Evolutionary conservation across 1,140 invertebrate species (phyloP).

Genomic region (Drosophila cardini): DNA sequence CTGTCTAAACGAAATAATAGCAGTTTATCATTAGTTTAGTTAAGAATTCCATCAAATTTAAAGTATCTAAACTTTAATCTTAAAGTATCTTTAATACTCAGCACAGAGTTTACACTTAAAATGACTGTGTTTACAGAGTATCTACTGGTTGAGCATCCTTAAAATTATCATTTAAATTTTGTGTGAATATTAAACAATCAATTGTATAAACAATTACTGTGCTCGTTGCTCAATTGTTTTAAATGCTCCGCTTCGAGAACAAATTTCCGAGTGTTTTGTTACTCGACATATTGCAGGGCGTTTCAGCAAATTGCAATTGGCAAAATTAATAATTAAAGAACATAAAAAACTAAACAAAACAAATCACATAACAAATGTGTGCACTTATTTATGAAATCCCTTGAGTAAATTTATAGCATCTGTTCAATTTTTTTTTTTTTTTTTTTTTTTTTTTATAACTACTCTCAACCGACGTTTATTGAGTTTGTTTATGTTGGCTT

Average conservation of each 20-base stretch:
- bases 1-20: too few species aligned
- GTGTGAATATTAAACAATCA: conserved; percentile 1
- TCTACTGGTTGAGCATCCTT: neutral
- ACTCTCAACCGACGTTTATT: neutral
- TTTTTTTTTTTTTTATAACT: too few species aligned
- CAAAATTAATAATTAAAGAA: neutral
- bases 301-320: conserved; percentile 1
- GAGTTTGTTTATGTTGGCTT: neutral
- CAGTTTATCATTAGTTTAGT: too few species aligned
- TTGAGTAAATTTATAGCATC: neutral
- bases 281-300: conserved; percentile 19
- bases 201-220: conserved; percentile 3
- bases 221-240: neutral
- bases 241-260: neutral
- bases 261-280: too few species aligned
- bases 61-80: too few species aligned
- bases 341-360: neutral
- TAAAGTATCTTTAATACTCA: too few species aligned
- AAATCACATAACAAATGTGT: neutral
- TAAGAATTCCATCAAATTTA: too few species aligned
- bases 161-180: neutral
- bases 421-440: neutral
- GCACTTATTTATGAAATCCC: neutral
- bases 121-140: neutral
- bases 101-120: neutral